Conservation (phyloP, 2,888 invertebrate genomes). For the Deilephila elpenor region DNA sequence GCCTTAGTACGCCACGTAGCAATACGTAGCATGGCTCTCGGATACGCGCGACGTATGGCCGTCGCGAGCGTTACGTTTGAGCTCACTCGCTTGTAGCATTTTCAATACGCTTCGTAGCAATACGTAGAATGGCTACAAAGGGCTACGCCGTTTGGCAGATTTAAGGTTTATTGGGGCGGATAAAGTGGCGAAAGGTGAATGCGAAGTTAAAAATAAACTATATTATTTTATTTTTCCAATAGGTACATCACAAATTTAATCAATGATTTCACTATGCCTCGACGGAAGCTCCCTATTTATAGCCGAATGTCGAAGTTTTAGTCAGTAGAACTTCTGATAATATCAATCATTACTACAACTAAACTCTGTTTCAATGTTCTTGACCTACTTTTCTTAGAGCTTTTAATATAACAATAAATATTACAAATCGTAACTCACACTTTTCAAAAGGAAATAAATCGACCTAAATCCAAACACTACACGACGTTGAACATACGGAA, state of each 20-base stretch:
- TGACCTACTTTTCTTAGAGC: neutral
- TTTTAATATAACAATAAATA: neutral
- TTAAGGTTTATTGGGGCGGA: neutral
- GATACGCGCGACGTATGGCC: slow-evolving; percentile 9
- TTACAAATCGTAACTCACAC: neutral
- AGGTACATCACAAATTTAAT: no score
- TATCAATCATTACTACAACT: neutral
- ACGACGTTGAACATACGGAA: neutral
- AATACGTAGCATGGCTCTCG: slow-evolving; percentile 8
- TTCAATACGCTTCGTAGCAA: slow-evolving; percentile 1
- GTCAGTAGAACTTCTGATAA: neutral
- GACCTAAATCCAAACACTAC: neutral
- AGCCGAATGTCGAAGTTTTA: neutral
- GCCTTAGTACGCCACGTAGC: neutral
- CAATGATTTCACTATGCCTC: no score
- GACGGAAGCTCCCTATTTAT: no score
- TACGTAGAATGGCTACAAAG: slow-evolving; percentile 25
- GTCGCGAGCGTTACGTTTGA: neutral
- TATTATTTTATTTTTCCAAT: no score
- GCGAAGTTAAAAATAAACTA: neutral
- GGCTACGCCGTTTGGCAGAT: slow-evolving; percentile 10
- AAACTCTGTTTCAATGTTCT: neutral
- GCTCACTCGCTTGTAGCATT: neutral
- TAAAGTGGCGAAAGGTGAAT: neutral
- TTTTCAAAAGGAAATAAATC: neutral